Evolutionary conservation across 2,797 vertebrate species (phyloP).

Genomic region (Phaenicophaeus curvirostris): DNA sequence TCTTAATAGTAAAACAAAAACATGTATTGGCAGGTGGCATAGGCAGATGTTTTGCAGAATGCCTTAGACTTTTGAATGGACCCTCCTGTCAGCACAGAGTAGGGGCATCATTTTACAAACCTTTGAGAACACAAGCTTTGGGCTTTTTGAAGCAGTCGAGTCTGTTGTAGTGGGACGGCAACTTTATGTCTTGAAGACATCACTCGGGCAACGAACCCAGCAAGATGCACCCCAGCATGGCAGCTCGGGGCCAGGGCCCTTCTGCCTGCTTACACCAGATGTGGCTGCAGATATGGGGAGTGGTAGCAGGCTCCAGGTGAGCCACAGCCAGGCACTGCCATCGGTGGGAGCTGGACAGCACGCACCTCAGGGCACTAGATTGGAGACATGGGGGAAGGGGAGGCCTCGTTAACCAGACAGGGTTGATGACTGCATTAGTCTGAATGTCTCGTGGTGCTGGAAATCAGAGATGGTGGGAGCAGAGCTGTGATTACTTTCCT

Average conservation of each 20-base stretch:
- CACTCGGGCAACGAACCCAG: neutral
- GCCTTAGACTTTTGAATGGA: neutral
- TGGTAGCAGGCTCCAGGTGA: accelerated
- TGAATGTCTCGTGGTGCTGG: neutral
- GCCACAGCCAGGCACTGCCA: neutral
- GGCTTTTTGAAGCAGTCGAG: neutral
- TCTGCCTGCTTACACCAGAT: neutral
- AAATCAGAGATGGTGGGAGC: neutral
- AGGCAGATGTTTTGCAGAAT: neutral
- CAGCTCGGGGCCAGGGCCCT: accelerated
- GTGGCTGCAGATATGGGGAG: neutral
- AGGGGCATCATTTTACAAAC: neutral
- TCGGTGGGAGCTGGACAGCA: neutral
- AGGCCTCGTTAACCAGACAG: accelerated
- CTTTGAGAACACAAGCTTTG: neutral
- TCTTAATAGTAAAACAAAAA: neutral
- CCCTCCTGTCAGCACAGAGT: accelerated
- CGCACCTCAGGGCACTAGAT: accelerated
- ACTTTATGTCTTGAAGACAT: neutral
- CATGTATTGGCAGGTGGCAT: neutral
- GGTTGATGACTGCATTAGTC: neutral
- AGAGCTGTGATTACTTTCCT: neutral
- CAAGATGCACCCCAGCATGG: neutral
- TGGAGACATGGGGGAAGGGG: neutral
- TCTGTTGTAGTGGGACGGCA: neutral